Percentiles rank a stretch among this genome's conserved stretches.
Evolutionary conservation across 2,113 vertebrate genomes (phyloP).

Genomic region (Toxostoma redivivum): DNA sequence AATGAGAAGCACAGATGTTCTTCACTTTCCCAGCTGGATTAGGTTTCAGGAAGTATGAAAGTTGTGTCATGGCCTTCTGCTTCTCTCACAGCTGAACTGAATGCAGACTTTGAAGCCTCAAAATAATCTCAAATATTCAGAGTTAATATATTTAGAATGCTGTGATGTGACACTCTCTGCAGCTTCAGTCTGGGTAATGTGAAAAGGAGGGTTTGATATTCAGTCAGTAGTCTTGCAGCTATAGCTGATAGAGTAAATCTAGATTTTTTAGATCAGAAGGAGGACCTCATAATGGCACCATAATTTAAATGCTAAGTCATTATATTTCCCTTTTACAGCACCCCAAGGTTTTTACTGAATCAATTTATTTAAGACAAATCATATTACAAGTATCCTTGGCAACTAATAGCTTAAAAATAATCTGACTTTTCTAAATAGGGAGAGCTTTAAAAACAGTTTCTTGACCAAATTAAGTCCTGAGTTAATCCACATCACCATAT

Average conservation of each 20-base stretch:
- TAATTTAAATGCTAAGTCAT: background rate
- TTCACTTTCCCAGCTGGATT: background rate
- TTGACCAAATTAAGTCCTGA: background rate
- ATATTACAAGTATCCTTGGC: background rate
- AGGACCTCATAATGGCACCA: background rate
- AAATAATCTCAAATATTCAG: background rate
- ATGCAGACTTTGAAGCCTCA: background rate
- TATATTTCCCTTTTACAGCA: background rate
- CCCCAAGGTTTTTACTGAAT: background rate
- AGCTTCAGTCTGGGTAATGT: background rate
- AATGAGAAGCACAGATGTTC: background rate
- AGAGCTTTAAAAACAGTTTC: background rate
- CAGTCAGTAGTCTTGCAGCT: background rate
- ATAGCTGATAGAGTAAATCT: background rate
- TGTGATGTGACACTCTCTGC: background rate
- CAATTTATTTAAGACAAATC: background rate
- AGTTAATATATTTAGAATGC: background rate
- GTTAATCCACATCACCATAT: background rate
- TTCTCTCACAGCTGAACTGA: background rate
- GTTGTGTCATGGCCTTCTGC: background rate
- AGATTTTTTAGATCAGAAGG: background rate
- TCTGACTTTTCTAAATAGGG: background rate
- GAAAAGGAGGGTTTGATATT: background rate
- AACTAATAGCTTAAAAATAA: background rate
- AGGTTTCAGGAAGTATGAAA: background rate